phyloP scores from a whole-genome alignment of 2,797 vertebrate species.

The Coracias cyanogaster region DNA sequence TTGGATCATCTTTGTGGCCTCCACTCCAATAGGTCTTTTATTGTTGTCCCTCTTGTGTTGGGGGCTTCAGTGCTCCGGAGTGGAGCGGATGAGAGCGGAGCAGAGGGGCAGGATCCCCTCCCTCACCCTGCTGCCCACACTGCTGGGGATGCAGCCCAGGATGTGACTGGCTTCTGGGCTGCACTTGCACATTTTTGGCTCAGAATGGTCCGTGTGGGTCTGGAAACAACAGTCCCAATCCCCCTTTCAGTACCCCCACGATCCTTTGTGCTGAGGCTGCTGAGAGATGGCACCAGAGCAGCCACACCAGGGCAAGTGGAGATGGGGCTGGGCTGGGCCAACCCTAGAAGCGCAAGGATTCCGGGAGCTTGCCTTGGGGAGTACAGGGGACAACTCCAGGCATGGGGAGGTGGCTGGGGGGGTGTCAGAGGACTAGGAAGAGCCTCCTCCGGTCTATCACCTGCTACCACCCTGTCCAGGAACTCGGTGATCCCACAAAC shows the following conservation, averaged over 20 bases:
- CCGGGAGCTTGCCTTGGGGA: background rate
- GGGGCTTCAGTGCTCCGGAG: no score
- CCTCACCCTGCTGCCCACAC: no score
- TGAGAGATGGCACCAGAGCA: background rate
- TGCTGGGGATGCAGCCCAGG: no score
- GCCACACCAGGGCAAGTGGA: background rate
- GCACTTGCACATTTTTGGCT: no score
- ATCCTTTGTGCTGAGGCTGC: background rate
- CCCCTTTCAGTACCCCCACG: no score
- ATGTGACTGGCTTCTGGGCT: no score
- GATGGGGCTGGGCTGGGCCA: background rate
- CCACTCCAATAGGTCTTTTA: no score
- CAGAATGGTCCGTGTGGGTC: background rate
- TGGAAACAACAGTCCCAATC: background rate
- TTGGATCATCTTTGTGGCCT: no score
- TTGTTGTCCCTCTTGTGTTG: no score
- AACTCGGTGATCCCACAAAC: background rate
- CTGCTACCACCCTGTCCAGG: background rate
- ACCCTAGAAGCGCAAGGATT: fast-evolving
- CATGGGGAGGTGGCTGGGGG: fast-evolving
- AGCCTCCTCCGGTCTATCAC: background rate
- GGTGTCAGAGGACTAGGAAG: background rate
- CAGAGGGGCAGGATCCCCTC: no score
- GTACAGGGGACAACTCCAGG: background rate
- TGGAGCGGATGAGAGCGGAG: no score